Base-by-base conservation (phyloP, 1,140 invertebrate species). In the Euwallacea similis region DNA sequence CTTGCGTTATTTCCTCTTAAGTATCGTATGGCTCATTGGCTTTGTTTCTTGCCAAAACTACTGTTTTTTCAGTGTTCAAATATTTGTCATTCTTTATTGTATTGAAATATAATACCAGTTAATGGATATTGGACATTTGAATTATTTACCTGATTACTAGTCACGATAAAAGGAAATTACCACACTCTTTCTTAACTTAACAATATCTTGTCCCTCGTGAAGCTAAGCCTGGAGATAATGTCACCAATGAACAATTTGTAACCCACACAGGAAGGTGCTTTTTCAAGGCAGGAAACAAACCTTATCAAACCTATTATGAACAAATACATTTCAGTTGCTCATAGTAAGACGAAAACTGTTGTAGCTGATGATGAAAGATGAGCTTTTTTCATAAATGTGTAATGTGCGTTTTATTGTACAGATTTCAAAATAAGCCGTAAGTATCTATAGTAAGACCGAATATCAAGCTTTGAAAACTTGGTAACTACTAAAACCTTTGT, bases 351-450 rank as follows among this genome's bases (percentile, higher is more conserved):
- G 2, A 56, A 56, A 56, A 21, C 8, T 6, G 8, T 50, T 50
- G 9, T 50, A 11, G 7, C 42, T 4, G 10, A 21, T 2, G n/a
- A n/a, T n/a, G n/a, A n/a, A 41, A 65, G 6, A 68, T 68, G 66
- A 55, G 66, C 7, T 21, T 68, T 9, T 50, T 68, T n/a, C 58
- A 68, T 16, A 68, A 68, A 16, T 68, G 66, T 68, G 13, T 68
- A n/a, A 43, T 68, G 33, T 68, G 66, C 33, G 66, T 61, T 3
- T 10, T 68, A 46, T 21, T 68, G 8, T 68, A 60, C 13, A 44
- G 43, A 50, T 68, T 56, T n/a, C 42, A 68, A 10, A 42, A 61
- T 7, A 68, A 68, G 47, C 10, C 60, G 66, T 68, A 61, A 68
- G 66, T 68, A 58, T 1, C 43, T 65, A 8, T 54, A 61, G 6